Percentiles rank a stretch among this genome's conserved stretches.
Conservation (phyloP, 2,888 invertebrate species). For the Bombylius major region DNA sequence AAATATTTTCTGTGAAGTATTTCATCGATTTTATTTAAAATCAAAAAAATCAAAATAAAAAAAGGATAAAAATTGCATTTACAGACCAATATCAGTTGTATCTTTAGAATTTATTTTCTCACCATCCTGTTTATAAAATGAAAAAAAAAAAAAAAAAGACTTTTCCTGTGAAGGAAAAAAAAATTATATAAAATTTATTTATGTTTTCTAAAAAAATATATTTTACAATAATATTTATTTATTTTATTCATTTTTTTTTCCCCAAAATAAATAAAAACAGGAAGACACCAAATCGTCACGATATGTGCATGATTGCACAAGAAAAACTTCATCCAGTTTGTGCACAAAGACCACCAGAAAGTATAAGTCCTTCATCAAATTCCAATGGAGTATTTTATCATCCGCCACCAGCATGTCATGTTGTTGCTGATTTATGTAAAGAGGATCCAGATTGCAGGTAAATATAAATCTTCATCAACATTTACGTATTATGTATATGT, state of each 20-base stretch:
- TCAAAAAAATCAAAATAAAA: too few relatives aligned
- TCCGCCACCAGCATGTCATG: constrained; percentile 75
- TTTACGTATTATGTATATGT: neutral
- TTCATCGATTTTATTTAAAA: too few relatives aligned
- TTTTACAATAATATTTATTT: neutral
- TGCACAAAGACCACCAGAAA: constrained; percentile 64
- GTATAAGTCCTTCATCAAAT: constrained; percentile 39
- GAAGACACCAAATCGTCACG: constrained; percentile 75
- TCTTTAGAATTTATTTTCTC: too few relatives aligned
- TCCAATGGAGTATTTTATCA: constrained; percentile 37
- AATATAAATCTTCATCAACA: constrained; percentile 9
- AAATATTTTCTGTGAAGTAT: too few relatives aligned
- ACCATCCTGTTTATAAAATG: too few relatives aligned
- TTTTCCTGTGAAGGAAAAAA: too few relatives aligned
- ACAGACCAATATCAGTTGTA: too few relatives aligned
- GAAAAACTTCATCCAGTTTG: constrained; percentile 82
- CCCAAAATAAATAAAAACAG: constrained; percentile 34
- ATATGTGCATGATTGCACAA: constrained; percentile 79
- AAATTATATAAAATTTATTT: too few relatives aligned
- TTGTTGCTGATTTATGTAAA: constrained; percentile 69
- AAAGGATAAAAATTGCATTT: too few relatives aligned
- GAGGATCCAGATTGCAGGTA: constrained; percentile 77
- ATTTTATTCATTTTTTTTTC: neutral
- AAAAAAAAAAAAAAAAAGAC: too few relatives aligned
- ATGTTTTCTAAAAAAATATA: too few relatives aligned